Percentiles rank a stretch among this genome's conserved stretches.
phyloP scores from a whole-genome alignment of 2,113 vertebrate genomes.

The Hucho hucho region DNA sequence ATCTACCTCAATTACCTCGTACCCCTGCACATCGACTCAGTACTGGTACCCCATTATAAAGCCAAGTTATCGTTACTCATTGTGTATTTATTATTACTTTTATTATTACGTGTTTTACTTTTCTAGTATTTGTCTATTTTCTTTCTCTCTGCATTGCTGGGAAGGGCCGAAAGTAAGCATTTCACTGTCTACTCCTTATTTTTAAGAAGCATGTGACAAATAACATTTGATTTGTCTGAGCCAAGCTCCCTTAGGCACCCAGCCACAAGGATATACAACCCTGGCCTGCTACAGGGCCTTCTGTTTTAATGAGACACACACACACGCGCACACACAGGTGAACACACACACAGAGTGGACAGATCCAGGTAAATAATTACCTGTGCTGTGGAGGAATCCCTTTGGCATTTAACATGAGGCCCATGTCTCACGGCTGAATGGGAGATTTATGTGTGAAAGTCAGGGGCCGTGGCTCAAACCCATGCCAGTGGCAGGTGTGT shows the following conservation, averaged over 20 bases:
- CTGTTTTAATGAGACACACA: conserved; percentile 60
- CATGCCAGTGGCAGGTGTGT: not conserved
- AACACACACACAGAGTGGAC: not conserved
- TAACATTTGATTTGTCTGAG: no score
- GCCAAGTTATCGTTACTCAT: no score
- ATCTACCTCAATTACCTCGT: no score
- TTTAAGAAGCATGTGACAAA: no score
- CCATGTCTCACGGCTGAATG: conserved; percentile 28
- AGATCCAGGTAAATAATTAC: conserved; percentile 36
- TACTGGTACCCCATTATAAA: no score
- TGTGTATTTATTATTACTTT: no score
- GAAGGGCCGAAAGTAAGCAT: no score
- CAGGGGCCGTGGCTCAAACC: not conserved
- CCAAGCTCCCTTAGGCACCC: not conserved
- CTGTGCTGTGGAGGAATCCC: conserved; percentile 15
- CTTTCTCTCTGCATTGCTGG: no score
- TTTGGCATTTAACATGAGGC: conserved; percentile 32
- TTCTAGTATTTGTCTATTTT: no score
- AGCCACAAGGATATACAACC: conserved; percentile 22
- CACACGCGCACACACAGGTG: conserved; percentile 14
- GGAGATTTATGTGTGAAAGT: conserved; percentile 25
- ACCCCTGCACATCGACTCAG: no score
- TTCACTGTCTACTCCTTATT: no score
- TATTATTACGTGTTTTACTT: no score
- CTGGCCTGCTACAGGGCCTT: conserved; percentile 29